Evolutionary conservation across 2,113 vertebrate genomes (phyloP), one percentile per base, ranked within the genome.

Genomic region (Silurus glanis): DNA sequence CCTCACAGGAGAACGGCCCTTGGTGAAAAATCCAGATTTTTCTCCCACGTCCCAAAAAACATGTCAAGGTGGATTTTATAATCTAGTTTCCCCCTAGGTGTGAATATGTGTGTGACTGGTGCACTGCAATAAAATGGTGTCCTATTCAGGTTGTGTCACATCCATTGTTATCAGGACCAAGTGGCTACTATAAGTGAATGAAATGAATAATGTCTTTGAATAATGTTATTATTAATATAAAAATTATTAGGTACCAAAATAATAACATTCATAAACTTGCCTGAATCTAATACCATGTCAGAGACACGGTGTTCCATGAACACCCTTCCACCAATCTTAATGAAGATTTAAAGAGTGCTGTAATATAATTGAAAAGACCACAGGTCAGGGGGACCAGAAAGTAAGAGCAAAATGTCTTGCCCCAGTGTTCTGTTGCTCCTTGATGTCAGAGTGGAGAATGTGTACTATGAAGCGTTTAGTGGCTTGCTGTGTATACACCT

Each of bases 401-500:
- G 12, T 14, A 59, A 47, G 4, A 58, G 8, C 53, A 6, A 59
- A 61, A 45, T 79, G 10, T 45, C 58, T 53, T 67, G 51, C 53
- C 56, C 25, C 13, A 19, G 10, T 66, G 23, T 59, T 81, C 59
- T 71, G 84, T 58, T 61, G 28, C 45, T 23, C 21, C 53, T 59
- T 69, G 61, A 53, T 69, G 51, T 80, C 62, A 45, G 76, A 86
- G 25, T 72, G 55, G 19, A 61, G 66, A 9, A 19, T 28, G 75
- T 85, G 21, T 80, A 49, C 19, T 58, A 37, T 82, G 75, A 92
- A 92, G 91, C 84, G 89, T 92, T 93, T 91, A 93, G 56, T 49
- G 21, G 64, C 91, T 80, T 86, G 90, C 91, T 91, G 89, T 19
- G 88, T 91, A 87, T 81, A 81, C 90, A 92, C 91, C 90, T 92